Base-by-base conservation (phyloP, 2,113 vertebrate genomes). In the Pleuronectes platessa region DNA sequence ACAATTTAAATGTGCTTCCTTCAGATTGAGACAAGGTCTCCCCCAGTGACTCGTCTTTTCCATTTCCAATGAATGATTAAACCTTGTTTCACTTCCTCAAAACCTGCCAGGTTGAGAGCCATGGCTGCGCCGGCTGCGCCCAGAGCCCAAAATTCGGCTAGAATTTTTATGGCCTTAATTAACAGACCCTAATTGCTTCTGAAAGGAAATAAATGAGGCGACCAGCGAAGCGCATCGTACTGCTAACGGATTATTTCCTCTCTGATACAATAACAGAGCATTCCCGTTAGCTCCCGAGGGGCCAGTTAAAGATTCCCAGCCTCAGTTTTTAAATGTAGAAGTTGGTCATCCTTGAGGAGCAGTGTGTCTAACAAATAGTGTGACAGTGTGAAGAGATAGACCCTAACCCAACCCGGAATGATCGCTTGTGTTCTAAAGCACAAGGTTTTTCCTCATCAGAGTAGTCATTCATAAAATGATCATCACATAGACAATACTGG, bases 171-270 rank as follows among this genome's bases (percentile, higher is more conserved):
- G 76, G 60, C 42, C 84, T 81, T 89, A 78, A 92, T 91, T 90
- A 93, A 89, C 45, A 20, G 64, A 83, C 66, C 49, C 74, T 91
- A 90, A 93, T 93, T 91, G 89, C 84, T 86, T 86, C 78, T 88
- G 87, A 90, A 87, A 87, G 88, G 53, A 84, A 76, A 85, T 71
- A 87, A 88, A 87, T 86, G 81, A 76, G 72, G 83, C 72, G 58
- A 76, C 79, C 79, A 85, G 78, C 31, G 49, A 84, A 89, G 90
- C 83, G 71, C 87, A 89, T 88, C 86, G 83, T 86, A 80, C 86
- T 71, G 82, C 86, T 86, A 89, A 88, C 81, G 62, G 86, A 90
- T 88, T 88, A 91, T 85, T 92, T 89, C 90, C 90, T 86, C 82
- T 83, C 68, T 82, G 80, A 86, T 88, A 91, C 88, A 90, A 92